phyloP scores from a whole-genome alignment of 2,888 invertebrate species.

The Macrophya alboannulata region DNA sequence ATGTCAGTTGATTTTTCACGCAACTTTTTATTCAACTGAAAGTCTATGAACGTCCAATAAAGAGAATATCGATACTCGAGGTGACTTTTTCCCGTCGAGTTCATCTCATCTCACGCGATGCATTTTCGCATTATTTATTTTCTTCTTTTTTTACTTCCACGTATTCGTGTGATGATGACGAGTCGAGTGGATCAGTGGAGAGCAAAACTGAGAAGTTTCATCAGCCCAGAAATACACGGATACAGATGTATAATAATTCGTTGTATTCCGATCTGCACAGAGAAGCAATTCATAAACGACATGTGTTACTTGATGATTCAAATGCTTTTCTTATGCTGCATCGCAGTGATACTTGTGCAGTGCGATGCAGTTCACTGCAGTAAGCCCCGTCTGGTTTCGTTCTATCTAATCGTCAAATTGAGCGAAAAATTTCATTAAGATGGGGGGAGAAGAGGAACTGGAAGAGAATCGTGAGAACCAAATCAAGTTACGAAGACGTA shows the following conservation, averaged over 20 bases:
- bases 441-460: slow-evolving; percentile 1
- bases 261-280: slow-evolving; percentile 52
- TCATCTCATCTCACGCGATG: neutral
- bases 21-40: neutral
- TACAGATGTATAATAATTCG: slow-evolving; percentile 3
- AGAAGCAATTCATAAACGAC: slow-evolving; percentile 54
- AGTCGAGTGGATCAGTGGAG: neutral
- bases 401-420: slow-evolving; percentile 50
- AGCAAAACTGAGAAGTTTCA: slow-evolving; percentile 16
- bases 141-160: neutral
- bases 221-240: slow-evolving; percentile 5
- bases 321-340: slow-evolving; percentile 19
- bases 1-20: slow-evolving; percentile 8
- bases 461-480: slow-evolving; percentile 30
- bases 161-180: neutral
- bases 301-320: slow-evolving; percentile 51
- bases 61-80: neutral
- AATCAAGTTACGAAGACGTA: neutral
- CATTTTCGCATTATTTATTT: neutral
- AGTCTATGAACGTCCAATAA: neutral
- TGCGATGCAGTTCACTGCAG: neutral
- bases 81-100: slow-evolving; percentile 4
- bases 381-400: neutral
- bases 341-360: neutral
- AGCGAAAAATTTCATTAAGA: slow-evolving; percentile 45